Evolutionary conservation across 2,113 vertebrate species (phyloP).

Genomic region (Tyrannus savana): DNA sequence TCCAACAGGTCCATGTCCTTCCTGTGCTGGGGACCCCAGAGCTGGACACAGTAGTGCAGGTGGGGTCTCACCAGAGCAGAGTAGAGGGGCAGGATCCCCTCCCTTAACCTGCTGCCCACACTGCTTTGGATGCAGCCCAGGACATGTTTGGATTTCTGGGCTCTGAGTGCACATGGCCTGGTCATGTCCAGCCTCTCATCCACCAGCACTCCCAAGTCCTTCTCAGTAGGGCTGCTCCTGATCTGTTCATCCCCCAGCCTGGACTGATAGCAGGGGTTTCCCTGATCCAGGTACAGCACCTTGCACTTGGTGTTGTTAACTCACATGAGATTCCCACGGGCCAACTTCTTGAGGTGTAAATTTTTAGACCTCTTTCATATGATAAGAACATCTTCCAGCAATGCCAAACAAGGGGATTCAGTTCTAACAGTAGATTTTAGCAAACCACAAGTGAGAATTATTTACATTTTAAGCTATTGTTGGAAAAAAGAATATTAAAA

Average conservation of each 20-base stretch:
- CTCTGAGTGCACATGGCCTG: too few relatives aligned
- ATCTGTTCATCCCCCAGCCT: neutral
- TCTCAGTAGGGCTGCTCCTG: fast-evolving
- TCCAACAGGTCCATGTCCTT: neutral
- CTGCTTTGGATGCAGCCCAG: neutral
- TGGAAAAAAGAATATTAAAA: neutral
- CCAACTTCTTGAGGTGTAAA: neutral
- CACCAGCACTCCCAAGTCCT: neutral
- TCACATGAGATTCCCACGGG: neutral
- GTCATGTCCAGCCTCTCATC: neutral
- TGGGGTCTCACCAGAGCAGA: neutral
- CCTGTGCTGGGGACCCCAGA: neutral
- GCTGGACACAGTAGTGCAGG: neutral
- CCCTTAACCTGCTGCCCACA: fast-evolving
- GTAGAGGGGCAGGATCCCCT: neutral
- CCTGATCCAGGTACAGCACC: neutral
- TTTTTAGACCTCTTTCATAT: neutral
- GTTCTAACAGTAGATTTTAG: neutral
- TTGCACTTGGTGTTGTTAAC: neutral
- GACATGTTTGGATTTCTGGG: fast-evolving
- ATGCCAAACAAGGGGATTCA: neutral
- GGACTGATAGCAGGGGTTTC: neutral
- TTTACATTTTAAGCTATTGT: neutral
- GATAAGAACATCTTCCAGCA: neutral
- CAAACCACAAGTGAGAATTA: neutral